phyloP scores from a whole-genome alignment of 2,888 invertebrate species.

The Achlya flavicornis region DNA sequence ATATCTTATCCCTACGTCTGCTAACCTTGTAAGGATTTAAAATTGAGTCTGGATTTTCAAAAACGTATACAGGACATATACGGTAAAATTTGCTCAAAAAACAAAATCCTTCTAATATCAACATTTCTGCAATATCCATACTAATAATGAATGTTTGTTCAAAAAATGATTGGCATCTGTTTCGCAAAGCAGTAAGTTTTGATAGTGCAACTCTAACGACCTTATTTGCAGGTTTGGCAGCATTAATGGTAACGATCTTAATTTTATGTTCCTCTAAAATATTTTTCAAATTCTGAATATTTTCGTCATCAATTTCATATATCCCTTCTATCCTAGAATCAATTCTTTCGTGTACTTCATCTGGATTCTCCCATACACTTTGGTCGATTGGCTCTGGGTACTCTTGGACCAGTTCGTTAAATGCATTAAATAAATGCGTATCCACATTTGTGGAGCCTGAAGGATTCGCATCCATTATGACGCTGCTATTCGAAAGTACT shows the following conservation, averaged over 20 bases:
- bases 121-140: conserved; percentile 80
- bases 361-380: conserved; percentile 76
- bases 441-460: conserved; percentile 58
- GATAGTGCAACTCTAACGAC: conserved; percentile 51
- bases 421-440: conserved; percentile 58
- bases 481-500: conserved; percentile 56
- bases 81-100: conserved; percentile 86
- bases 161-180: conserved; percentile 78
- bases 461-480: conserved; percentile 76
- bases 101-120: conserved; percentile 84
- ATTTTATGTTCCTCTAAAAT: conserved; percentile 69
- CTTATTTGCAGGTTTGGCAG: conserved; percentile 60
- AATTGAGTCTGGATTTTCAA: conserved; percentile 72
- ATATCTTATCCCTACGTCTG: conserved; percentile 69
- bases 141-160: conserved; percentile 83
- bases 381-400: conserved; percentile 77
- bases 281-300: conserved; percentile 65
- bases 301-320: conserved; percentile 73
- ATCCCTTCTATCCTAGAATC: conserved; percentile 69
- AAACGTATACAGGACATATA: conserved; percentile 86
- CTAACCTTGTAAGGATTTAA: conserved; percentile 75
- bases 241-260: conserved; percentile 68
- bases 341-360: conserved; percentile 74
- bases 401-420: conserved; percentile 66
- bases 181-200: conserved; percentile 59